These are phyloP conservation scores for Drosophila trichaetosa DNA, from an alignment of 2,888 invertebrate genomes.

Conservation along the genomic window DNA sequence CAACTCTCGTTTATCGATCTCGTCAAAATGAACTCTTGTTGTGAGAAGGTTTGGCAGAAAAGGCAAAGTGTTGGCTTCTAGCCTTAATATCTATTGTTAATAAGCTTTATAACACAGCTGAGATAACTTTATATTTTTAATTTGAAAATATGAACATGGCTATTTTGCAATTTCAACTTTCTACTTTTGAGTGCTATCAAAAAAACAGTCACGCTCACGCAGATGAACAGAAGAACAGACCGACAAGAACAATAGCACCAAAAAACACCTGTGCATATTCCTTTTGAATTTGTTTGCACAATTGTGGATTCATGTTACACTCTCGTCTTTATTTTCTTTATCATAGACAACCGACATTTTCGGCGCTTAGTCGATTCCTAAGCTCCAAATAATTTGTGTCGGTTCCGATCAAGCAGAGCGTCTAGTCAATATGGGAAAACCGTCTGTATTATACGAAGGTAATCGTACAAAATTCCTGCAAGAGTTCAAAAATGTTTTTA, in stretches of 20 bases:
- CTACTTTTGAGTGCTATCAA: background rate
- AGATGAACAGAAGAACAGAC: background rate
- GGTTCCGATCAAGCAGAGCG: background rate
- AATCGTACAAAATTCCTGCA: background rate
- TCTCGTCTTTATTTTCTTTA: background rate
- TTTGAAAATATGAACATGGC: background rate
- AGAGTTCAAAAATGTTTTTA: background rate
- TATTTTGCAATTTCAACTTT: background rate
- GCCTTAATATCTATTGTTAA: background rate
- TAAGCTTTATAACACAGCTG: background rate
- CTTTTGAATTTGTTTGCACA: background rate
- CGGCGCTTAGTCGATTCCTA: background rate
- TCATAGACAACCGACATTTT: background rate
- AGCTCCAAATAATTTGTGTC: background rate
- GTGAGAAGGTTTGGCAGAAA: background rate
- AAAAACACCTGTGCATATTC: background rate
- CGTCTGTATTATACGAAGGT: background rate
- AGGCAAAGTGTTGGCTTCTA: background rate
- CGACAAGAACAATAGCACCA: too few species aligned
- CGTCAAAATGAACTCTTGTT: background rate
- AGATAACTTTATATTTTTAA: background rate
- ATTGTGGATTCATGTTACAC: accelerated
- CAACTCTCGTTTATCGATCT: background rate
- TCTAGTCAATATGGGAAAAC: background rate
- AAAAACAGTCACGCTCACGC: background rate